Conservation (phyloP, 2,888 invertebrate species). For the Colostygia pectinataria region DNA sequence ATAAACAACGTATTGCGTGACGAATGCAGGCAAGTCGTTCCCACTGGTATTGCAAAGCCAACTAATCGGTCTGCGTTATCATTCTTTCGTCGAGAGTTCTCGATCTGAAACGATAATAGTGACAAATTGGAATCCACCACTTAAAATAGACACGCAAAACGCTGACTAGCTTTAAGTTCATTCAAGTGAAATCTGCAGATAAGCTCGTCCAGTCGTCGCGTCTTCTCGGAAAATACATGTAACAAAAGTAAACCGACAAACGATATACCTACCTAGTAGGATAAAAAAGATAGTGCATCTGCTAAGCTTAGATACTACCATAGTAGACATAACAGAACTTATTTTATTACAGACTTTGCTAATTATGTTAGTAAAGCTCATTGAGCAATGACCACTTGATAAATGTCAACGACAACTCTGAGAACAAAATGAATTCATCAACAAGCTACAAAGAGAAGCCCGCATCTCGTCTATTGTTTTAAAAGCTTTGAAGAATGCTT, state of each 20-base stretch:
- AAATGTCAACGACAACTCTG: constrained; percentile 52
- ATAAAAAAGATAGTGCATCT: neutral
- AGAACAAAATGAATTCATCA: constrained; percentile 46
- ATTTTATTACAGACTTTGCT: neutral
- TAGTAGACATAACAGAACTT: neutral
- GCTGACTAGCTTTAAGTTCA: constrained; percentile 17
- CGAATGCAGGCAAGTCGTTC: constrained; percentile 47
- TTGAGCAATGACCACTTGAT: constrained; percentile 54
- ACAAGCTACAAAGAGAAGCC: constrained; percentile 51
- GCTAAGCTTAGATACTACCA: neutral
- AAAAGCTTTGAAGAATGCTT: constrained; percentile 54
- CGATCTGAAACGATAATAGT: constrained; percentile 31
- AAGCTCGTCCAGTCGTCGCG: constrained; percentile 41
- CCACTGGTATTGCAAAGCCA: constrained; percentile 36
- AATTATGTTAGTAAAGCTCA: constrained; percentile 32
- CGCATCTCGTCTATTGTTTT: constrained; percentile 74
- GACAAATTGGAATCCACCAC: constrained; percentile 29
- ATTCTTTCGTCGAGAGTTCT: constrained; percentile 33
- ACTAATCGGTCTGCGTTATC: constrained; percentile 41
- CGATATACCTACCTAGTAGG: constrained; percentile 4
- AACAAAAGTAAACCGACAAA: constrained; percentile 35
- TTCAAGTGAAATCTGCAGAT: constrained; percentile 36
- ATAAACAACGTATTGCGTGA: constrained; percentile 54
- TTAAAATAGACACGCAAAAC: constrained; percentile 20
- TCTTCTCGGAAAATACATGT: too few species aligned